These are phyloP conservation scores for Vanessa atalanta DNA, from an alignment of 1,140 invertebrate genomes.

Conservation along the genomic window DNA sequence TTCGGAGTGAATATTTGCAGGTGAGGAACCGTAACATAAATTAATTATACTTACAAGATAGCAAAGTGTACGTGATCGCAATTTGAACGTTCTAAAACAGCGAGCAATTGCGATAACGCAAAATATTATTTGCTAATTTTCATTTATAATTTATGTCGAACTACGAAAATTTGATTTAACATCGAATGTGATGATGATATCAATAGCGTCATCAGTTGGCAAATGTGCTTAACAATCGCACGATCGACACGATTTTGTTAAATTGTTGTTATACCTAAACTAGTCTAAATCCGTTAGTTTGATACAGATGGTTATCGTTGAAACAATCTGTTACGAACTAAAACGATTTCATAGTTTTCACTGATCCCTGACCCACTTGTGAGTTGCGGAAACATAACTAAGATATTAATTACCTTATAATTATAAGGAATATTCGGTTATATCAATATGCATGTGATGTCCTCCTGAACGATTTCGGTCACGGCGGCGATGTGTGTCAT, in stretches of 20 bases:
- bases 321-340: constrained; percentile 8
- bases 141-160: no score
- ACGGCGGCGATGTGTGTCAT: no score
- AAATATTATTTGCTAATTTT: not conserved
- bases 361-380: not conserved
- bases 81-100: constrained; percentile 13
- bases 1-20: constrained; percentile 15
- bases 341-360: constrained; percentile 1
- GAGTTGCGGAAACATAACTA: not conserved
- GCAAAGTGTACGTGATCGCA: constrained; percentile 10
- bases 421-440: not conserved
- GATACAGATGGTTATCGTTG: constrained; percentile 2
- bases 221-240: not conserved
- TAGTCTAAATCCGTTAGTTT: not conserved
- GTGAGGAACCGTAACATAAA: constrained; percentile 15
- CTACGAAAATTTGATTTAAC: no score
- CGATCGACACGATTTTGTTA: not conserved
- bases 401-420: no score
- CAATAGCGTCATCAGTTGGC: not conserved
- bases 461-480: no score
- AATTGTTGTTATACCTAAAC: not conserved
- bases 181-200: not conserved
- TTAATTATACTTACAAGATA: constrained; percentile 31
- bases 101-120: not conserved
- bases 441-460: not conserved